Evolutionary conservation across 2,888 invertebrate genomes (phyloP), one percentile per base, ranked within the genome.

Genomic region (Dromius quadrimaculatus): DNA sequence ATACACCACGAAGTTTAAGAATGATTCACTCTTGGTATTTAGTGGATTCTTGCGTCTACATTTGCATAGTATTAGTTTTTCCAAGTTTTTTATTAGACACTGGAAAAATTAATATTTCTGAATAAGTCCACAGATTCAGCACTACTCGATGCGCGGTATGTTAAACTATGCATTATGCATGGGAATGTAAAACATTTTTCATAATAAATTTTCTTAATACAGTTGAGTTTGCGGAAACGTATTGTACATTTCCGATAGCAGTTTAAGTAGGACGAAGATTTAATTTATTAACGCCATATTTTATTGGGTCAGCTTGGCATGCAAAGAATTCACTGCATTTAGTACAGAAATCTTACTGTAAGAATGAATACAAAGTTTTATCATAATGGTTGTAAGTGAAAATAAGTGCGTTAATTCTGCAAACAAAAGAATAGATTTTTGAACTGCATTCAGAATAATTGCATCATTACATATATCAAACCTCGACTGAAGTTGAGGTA

Each of bases 141-240:
- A n/a, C 59, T 15, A 9, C 45, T 22, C 8, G 17, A 13, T 22
- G 9, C 11, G 34, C 6, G 36, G 36, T 63, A 19, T 63, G 63
- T 45, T n/a, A n/a, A n/a, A 45, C 45, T 36, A 63, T 63, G 63
- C 63, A 63, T 63, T 23, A 63, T 63, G 63, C 63, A 63, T 63
- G 41, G 28, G 45, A 63, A 63, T 45, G 41, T 43, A 63, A 63
- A 63, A 63, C 23, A 63, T 63, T 63, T 63, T 63, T 63, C 63
- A 63, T 63, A 41, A 63, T 63, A 63, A 63, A 63, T 63, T 63
- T 63, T 8, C 43, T 63, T 63, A 63, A 63, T 63, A 63, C 63
- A 63, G 63, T 63, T 63, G 41, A 15, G 43, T 28, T 20, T 43
- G 45, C 45, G 63, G 45, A 63, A 63, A 63, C 45, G 63, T 63